Evolutionary conservation across 2,888 invertebrate genomes (phyloP).

Genomic region (Amiota minor): DNA sequence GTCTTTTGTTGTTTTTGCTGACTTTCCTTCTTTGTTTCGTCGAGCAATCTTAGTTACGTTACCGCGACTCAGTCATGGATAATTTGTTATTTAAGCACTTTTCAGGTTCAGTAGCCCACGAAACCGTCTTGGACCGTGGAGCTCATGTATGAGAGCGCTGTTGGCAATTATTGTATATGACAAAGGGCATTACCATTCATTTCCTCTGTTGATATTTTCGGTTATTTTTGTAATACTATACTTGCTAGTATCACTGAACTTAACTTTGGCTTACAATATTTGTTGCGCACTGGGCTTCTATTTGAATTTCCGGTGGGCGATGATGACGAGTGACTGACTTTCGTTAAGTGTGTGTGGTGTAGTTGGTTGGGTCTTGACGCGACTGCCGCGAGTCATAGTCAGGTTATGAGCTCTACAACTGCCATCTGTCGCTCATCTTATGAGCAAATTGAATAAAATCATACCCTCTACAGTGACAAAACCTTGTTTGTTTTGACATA

Average conservation of each 20-base stretch:
- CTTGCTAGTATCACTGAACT: not conserved
- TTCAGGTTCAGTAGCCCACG: slow-evolving; percentile 72
- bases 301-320: slow-evolving; percentile 55
- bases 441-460: slow-evolving; percentile 71
- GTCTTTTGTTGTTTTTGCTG: slow-evolving; percentile 11
- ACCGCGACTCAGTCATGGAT: slow-evolving; percentile 55
- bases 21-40: no score
- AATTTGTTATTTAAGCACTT: slow-evolving; percentile 74
- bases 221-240: no score
- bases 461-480: slow-evolving; percentile 67
- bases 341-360: slow-evolving; percentile 34
- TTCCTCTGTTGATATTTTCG: no score
- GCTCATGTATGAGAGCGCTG: not conserved
- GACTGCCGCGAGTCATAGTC: slow-evolving; percentile 20
- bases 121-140: not conserved
- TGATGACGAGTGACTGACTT: slow-evolving; percentile 52
- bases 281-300: slow-evolving; percentile 34
- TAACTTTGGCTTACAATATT: slow-evolving; percentile 37
- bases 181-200: slow-evolving; percentile 4
- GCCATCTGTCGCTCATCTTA: slow-evolving; percentile 15
- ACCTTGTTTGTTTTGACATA: slow-evolving; percentile 71
- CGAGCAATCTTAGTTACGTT: slow-evolving; percentile 29
- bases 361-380: no score
- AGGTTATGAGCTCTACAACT: slow-evolving; percentile 16
- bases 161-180: no score